These are phyloP conservation scores for Syrmaticus mikado DNA, from an alignment of 2,113 vertebrate species.

Conservation along the genomic window DNA sequence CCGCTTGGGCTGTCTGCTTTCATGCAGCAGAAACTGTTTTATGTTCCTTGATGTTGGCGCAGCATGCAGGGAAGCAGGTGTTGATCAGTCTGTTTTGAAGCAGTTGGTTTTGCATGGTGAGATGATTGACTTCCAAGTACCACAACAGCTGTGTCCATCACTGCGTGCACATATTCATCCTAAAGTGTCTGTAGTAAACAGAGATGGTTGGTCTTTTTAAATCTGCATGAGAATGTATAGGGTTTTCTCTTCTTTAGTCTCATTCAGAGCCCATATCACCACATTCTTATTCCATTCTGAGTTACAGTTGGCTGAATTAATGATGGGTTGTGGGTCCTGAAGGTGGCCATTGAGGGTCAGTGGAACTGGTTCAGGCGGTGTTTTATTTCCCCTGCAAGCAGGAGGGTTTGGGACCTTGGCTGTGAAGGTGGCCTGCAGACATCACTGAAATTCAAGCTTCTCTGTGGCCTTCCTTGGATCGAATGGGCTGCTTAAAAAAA, in stretches of 20 bases:
- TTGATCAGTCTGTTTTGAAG: neutral
- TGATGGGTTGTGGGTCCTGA: neutral
- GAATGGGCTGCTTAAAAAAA: neutral
- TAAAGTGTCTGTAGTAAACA: neutral
- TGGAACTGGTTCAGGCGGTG: accelerated
- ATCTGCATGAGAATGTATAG: neutral
- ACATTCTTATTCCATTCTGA: neutral
- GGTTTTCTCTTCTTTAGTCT: neutral
- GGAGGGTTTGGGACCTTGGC: neutral
- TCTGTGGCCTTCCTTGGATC: neutral
- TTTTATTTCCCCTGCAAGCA: neutral
- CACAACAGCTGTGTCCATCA: accelerated
- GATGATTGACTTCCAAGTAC: neutral
- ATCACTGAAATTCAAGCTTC: neutral
- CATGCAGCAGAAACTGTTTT: neutral
- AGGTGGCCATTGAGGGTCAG: neutral
- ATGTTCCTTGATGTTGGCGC: neutral
- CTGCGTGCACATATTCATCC: accelerated
- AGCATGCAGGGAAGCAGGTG: neutral
- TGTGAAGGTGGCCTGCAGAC: neutral
- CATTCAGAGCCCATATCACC: neutral
- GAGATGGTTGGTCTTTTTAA: neutral
- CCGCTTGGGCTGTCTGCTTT: neutral
- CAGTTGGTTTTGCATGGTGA: neutral
- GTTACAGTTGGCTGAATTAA: neutral